Conservation (phyloP, 2,113 vertebrate species). For the Etheostoma cragini region DNA sequence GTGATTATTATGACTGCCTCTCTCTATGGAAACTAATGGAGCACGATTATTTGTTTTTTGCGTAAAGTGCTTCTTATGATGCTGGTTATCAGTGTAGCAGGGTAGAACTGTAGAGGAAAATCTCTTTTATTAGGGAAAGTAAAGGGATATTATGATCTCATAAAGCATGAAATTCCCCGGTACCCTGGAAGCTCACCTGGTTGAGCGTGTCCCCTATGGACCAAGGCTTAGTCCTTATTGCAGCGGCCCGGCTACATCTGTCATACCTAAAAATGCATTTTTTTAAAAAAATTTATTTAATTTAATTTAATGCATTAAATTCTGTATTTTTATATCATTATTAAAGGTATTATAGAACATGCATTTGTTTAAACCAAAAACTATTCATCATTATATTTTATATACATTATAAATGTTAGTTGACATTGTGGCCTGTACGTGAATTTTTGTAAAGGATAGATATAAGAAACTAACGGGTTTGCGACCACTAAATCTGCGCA, state of each 20-base stretch:
- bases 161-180: not conserved
- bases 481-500: too few relatives aligned
- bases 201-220: too few relatives aligned
- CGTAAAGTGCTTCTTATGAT: slow-evolving; percentile 31
- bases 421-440: not conserved
- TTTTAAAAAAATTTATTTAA: too few relatives aligned
- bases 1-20: slow-evolving; percentile 60
- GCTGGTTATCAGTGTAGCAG: not conserved
- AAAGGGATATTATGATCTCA: not conserved
- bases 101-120: not conserved
- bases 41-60: slow-evolving; percentile 48
- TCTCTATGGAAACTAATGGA: slow-evolving; percentile 53
- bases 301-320: too few relatives aligned
- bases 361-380: not conserved
- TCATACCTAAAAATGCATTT: too few relatives aligned
- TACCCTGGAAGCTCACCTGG: too few relatives aligned
- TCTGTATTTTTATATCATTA: not conserved
- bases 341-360: not conserved
- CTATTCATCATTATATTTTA: not conserved
- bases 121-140: not conserved
- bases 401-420: not conserved
- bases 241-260: too few relatives aligned
- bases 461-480: not conserved
- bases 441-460: not conserved
- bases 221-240: too few relatives aligned